Evolutionary conservation across 2,888 invertebrate species (phyloP).

Genomic region (Tenthredo livida): DNA sequence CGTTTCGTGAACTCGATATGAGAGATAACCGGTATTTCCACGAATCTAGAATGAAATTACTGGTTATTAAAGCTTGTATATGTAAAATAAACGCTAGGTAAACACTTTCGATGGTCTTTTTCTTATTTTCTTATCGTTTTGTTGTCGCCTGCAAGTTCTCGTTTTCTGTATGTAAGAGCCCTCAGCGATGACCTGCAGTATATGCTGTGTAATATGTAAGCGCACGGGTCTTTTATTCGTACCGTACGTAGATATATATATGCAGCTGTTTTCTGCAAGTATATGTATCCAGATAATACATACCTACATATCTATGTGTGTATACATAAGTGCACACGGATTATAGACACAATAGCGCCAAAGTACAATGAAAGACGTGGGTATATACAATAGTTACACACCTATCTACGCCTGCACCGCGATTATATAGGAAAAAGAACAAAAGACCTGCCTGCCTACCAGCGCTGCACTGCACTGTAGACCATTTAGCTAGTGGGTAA

Average conservation of each 20-base stretch:
- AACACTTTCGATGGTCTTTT: neutral
- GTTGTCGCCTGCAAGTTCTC: neutral
- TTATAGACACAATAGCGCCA: conserved; percentile 15
- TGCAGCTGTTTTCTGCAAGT: neutral
- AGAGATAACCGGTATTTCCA: neutral
- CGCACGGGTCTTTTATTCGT: conserved; percentile 3
- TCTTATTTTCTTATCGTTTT: neutral
- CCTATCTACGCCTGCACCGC: neutral
- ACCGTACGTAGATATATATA: neutral
- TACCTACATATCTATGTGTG: neutral
- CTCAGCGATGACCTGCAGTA: conserved; percentile 8
- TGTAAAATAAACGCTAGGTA: neutral
- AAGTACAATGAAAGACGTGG: conserved; percentile 4
- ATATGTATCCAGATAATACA: neutral
- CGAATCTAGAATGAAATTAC: neutral
- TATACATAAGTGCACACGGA: conserved; percentile 1
- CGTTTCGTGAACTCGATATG: neutral
- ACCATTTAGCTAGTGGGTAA: conserved; percentile 38
- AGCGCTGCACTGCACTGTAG: too few species aligned
- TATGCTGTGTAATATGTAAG: neutral
- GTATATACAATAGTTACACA: neutral
- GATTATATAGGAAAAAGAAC: conserved; percentile 27
- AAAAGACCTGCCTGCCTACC: conserved; percentile 8
- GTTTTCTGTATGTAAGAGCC: neutral
- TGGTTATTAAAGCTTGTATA: neutral